A percentile compares a stretch with the other conserved stretches of the same genome.
Conservation (phyloP, 2,797 vertebrate genomes). For the Tinamus major region DNA sequence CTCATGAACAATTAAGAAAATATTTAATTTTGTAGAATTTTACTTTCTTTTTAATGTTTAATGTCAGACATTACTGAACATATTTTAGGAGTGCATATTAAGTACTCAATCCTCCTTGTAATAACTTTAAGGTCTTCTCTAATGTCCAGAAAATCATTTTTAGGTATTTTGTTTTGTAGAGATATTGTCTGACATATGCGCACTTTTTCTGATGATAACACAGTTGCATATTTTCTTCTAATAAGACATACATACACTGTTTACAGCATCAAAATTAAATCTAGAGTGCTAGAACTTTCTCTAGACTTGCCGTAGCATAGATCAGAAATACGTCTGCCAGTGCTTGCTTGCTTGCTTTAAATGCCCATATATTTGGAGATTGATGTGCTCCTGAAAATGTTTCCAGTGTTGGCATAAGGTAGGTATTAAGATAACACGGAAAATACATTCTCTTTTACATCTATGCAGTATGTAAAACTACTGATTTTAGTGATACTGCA, state of each 20-base stretch:
- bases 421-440: not conserved
- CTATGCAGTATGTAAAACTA: not conserved
- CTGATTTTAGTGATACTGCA: accelerated
- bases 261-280: not conserved
- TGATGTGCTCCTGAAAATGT: not conserved
- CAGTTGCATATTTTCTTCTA: not conserved
- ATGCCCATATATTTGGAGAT: not conserved
- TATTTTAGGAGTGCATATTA: not conserved
- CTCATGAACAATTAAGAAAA: not conserved
- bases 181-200: not conserved
- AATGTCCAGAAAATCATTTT: not conserved
- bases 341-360: not conserved
- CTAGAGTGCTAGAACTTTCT: not conserved
- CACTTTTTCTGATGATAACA: not conserved
- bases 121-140: not conserved
- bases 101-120: not conserved
- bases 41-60: not conserved
- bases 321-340: not conserved
- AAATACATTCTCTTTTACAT: not conserved
- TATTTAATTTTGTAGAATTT: not conserved
- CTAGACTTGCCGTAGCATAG: not conserved
- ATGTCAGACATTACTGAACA: not conserved
- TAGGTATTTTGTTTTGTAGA: not conserved
- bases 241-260: not conserved
- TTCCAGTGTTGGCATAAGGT: not conserved